Evolutionary conservation across 2,113 vertebrate genomes (phyloP).

Genomic region (Felis chaus): DNA sequence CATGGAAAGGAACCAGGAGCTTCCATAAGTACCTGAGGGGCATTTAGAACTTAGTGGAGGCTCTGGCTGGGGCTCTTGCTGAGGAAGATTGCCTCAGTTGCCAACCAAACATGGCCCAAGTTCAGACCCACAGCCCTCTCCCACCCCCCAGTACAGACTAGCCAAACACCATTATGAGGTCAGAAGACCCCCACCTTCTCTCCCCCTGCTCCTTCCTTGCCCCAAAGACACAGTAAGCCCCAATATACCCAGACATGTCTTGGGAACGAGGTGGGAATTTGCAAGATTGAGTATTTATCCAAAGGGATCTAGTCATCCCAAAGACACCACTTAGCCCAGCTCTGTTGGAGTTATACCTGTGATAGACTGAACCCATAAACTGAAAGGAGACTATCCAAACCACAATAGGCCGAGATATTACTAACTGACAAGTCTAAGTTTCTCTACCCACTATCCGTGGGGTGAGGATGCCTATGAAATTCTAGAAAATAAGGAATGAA

Average conservation of each 20-base stretch:
- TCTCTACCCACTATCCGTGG: neutral
- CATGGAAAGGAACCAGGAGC: neutral
- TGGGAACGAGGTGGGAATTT: neutral
- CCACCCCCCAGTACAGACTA: neutral
- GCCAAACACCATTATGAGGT: neutral
- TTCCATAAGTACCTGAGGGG: neutral
- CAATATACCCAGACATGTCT: neutral
- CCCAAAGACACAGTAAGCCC: neutral
- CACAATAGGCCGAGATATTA: neutral
- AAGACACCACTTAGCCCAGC: neutral
- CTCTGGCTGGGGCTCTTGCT: neutral
- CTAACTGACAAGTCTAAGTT: neutral
- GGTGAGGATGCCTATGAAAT: neutral
- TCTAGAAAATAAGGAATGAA: neutral
- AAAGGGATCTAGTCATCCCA: neutral
- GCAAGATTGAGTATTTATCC: neutral
- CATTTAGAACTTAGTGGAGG: neutral
- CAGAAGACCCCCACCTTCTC: neutral
- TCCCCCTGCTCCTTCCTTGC: neutral
- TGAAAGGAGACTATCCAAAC: neutral
- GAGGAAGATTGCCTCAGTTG: neutral
- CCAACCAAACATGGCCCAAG: neutral
- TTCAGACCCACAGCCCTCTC: neutral
- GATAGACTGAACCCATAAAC: neutral
- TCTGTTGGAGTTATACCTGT: neutral